Base-by-base conservation (phyloP, 2,113 vertebrate genomes). In the Prolemur simus region DNA sequence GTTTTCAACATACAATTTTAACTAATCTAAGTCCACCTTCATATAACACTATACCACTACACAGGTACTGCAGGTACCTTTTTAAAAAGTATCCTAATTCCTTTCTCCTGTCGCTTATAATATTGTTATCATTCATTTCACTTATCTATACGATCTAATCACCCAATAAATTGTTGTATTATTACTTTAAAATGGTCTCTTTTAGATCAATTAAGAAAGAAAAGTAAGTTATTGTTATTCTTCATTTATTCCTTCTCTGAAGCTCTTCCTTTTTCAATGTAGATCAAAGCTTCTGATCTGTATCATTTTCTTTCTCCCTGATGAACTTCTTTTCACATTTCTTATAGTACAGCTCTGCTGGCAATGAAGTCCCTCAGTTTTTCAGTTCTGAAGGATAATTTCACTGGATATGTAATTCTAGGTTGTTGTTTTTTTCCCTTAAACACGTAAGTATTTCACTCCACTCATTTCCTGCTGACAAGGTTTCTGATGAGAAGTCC, bases 191-290 rank as follows among this genome's bases (percentile, higher is more conserved):
- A 60, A 0, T 54, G 60, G 63, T 71, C 49, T 39, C 74, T 77
- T 87, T 93, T 63, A 82, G 29, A 47, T 84, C 77, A 84, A 37
- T 37, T 91, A 74, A 60, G 21, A 88, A 82, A 82, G 34, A 77
- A 93, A 95, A 58, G 52, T 63, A 14, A 63, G 25, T 60, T 63
- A 49, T 74, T 90, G 91, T 71, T 80, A 66, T n/a, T 73, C 56
- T 91, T 84, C 45, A 91, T 90, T 69, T 87, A 90, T 66, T 87
- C 54, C 42, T 80, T 90, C 42, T 93, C 10, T 68, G 42, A 90
- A 34, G 20, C 9, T 86, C 74, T 92, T 96, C 42, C 25, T 34
- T 58, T 73, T 64, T 58, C 8, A 37, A 78, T 82, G 17, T 42
- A 87, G 27, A 87, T 64, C 4, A 76, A n/a, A 86, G 34, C 73